Conservation (phyloP, 64 coral and sea anemone species). For the Dendrophyllia cribrosa region DNA sequence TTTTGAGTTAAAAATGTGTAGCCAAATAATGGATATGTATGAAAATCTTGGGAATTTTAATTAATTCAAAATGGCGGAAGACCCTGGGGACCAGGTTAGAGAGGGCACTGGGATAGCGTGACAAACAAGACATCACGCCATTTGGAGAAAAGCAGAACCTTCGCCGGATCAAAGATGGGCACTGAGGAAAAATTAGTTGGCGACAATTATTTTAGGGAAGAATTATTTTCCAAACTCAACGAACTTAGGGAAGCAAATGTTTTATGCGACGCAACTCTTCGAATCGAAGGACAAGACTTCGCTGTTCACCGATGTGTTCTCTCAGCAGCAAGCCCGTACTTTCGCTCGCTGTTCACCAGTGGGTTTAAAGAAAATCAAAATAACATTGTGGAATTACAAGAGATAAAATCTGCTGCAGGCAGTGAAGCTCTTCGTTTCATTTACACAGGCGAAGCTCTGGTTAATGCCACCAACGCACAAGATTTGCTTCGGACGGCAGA, state of each 20-base stretch:
- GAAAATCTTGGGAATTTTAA: no score
- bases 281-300: background rate
- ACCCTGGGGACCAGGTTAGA: no score
- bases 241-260: background rate
- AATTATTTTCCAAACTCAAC: background rate
- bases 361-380: background rate
- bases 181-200: background rate
- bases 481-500: background rate
- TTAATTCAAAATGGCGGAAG: no score
- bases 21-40: no score
- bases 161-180: background rate
- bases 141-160: no score
- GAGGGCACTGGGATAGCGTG: no score
- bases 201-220: background rate
- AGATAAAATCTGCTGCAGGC: background rate
- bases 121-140: no score
- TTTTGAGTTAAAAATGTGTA: no score
- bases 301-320: constrained; percentile 16
- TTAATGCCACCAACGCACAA: background rate
- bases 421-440: constrained; percentile 24
- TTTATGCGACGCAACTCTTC: constrained; percentile 10
- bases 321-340: constrained; percentile 20
- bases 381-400: background rate
- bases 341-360: constrained; percentile 9
- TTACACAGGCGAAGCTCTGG: constrained; percentile 3